These are phyloP conservation scores for Pantherophis vulpinus DNA, from an alignment of 2,797 vertebrate species.

Conservation along the genomic window DNA sequence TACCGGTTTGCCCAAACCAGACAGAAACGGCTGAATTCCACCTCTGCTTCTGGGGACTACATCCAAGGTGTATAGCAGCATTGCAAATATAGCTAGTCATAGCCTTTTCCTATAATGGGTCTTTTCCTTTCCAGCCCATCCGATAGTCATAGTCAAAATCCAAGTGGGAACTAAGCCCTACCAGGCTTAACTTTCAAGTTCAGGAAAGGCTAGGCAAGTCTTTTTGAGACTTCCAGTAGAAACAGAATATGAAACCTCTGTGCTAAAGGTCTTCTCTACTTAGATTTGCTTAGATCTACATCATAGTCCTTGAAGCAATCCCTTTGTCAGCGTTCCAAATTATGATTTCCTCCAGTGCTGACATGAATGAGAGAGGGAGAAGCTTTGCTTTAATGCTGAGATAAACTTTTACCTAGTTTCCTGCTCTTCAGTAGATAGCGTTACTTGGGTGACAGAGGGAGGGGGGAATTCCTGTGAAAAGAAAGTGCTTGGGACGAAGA, in stretches of 20 bases:
- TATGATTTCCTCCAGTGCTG: no score
- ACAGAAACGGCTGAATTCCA: no score
- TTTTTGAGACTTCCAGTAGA: background rate
- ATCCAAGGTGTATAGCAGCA: background rate
- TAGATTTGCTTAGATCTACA: background rate
- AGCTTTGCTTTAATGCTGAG: no score
- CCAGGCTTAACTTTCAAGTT: background rate
- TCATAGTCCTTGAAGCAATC: background rate
- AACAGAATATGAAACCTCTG: background rate
- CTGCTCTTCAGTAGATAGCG: no score
- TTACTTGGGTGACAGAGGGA: no score
- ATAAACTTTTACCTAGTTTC: no score
- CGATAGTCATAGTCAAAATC: background rate
- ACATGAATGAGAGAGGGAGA: no score
- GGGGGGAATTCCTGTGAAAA: no score
- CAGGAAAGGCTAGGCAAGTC: background rate
- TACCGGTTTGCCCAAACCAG: no score
- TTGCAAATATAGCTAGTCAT: background rate
- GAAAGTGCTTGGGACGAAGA: no score
- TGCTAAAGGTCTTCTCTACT: background rate
- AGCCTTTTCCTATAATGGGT: background rate
- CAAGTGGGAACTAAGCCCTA: background rate
- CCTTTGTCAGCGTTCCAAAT: no score
- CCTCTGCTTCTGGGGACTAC: background rate
- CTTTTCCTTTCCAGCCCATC: background rate